Base-by-base conservation (phyloP, 2,113 vertebrate species). In the Scophthalmus maximus region DNA sequence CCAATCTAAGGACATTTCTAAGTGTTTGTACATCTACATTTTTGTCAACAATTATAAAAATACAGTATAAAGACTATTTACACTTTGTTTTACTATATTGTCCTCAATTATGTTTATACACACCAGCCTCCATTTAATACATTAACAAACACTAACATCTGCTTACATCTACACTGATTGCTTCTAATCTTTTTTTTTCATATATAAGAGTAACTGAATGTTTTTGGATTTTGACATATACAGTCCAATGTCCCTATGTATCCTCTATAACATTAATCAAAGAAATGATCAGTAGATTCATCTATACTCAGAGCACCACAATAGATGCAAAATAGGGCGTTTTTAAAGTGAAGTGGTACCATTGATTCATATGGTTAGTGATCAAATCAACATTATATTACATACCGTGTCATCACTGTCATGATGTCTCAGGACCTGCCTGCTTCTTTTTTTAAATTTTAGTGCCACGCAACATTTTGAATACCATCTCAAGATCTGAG, bases 291-390 rank as follows among this genome's bases (percentile, higher is more conserved):
- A 4, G 22, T 20, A 22, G 11, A 32, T 4, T 32, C 30, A 32
- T 32, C 30, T 32, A 32, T n/a, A 8, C 4, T 7, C 44, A 22
- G 11, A 38, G 6, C 26, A 27, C 34, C n/a, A 1, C 36, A 11
- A n/a, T 27, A 22, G 8, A 29, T 29, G 23, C 18, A 15, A 22
- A 32, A 5, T 29, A 27, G n/a, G 20, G 30, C 20, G 52, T 55
- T 30, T 44, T 18, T 3, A 20, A 11, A n/a, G 22, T 18, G 11
- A 34, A 34, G 53, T 15, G n/a, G 11, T 29, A 20, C 2, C 8
- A 3, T 62, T 73, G 1, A 78, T 11, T 64, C 12, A 64, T 55
- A 4, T 60, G 64, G 59, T 73, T 82, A 64, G 73, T 76, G 81
- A 79, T 81, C 59, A 69, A 46, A 65, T 20, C 12, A 8, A 25